Base-by-base conservation (phyloP, 2,113 vertebrate genomes). In the Picathartes gymnocephalus region DNA sequence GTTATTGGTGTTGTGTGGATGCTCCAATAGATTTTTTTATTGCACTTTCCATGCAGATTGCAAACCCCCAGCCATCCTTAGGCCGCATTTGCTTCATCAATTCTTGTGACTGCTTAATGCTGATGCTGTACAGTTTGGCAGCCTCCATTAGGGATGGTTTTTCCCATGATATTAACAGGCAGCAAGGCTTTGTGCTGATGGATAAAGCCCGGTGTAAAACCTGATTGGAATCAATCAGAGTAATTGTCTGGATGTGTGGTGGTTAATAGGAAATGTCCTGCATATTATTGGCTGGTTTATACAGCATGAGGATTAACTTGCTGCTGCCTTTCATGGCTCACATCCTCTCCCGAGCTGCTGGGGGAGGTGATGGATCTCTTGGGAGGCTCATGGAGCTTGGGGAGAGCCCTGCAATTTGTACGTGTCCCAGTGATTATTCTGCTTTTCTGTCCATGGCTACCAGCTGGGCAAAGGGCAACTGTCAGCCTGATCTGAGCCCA, bases 201-300 rank as follows among this genome's bases (percentile, higher is more conserved):
- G 95, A 94, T 95, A 79, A 95, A 96, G 90, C 88, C 2, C 2
- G 4, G 90, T 84, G 94, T 92, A 95, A 95, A 94, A 92, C 83
- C 81, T 90, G 96, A 94, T 92, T 90, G 78, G 93, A 97, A 96
- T 94, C 97, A 91, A 95, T 95, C 70, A 92, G 90, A 79, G 82
- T 92, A 92, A 96, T 96, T 91, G 86, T 89, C 78, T 90, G 80
- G 85, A 85, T 82, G 81, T 58, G 92, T 72, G 92, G 83, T 89
- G 44, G 84, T 94, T 90, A 92, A 95, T 89, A 95, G 91, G 91
- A 82, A 94, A 86, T 7, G 56, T 97, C 93, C 81, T 94, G 81
- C 92, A 94, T 95, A 80, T 95, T 94, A 91, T 76, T 73, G 77
- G 74, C 57, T 95, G 87, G 28, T 95, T 91, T 87, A 13, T 72